These are phyloP conservation scores for Drosophila asahinai DNA, from an alignment of 1,140 invertebrate species.

Conservation along the genomic window DNA sequence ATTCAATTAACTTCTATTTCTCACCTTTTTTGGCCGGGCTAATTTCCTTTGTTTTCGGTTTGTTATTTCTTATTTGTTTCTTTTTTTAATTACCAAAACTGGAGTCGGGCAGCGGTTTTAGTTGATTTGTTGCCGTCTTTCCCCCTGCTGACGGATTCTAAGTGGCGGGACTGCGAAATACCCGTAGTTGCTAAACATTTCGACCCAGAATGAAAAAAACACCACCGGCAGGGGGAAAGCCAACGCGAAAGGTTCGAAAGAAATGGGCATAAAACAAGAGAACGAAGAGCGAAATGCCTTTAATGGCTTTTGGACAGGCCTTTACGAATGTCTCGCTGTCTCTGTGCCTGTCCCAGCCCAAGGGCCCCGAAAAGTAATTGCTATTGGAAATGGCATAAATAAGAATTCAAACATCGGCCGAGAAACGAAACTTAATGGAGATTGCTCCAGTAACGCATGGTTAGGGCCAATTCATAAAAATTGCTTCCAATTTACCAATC, in stretches of 20 bases:
- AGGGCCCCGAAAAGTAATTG: constrained; percentile 34
- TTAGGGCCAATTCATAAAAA: constrained; percentile 21
- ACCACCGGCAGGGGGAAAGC: constrained; percentile 60
- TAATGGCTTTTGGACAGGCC: constrained; percentile 39
- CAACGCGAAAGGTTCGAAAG: constrained; percentile 11
- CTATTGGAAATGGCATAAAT: constrained; percentile 37
- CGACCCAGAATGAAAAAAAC: constrained; percentile 66
- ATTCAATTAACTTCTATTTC: constrained; percentile 79
- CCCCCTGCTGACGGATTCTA: constrained; percentile 63
- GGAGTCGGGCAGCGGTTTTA: constrained; percentile 18
- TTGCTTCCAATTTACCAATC: constrained; percentile 26
- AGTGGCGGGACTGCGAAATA: constrained; percentile 34
- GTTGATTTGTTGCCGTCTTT: constrained; percentile 44
- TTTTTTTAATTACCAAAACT: constrained; percentile 61
- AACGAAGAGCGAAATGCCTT: constrained; percentile 30
- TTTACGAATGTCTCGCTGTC: constrained; percentile 12
- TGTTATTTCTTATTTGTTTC: constrained; percentile 39
- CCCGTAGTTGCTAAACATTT: constrained; percentile 68
- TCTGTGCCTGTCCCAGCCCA: background rate
- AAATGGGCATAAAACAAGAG: constrained; percentile 29
- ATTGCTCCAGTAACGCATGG: constrained; percentile 18
- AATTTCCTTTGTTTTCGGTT: constrained; percentile 70
- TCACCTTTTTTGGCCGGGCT: constrained; percentile 64
- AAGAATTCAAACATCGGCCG: constrained; percentile 4
- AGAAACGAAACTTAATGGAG: constrained; percentile 26